Conservation (phyloP, 23 tunicate species). For the Diplosoma virens region DNA sequence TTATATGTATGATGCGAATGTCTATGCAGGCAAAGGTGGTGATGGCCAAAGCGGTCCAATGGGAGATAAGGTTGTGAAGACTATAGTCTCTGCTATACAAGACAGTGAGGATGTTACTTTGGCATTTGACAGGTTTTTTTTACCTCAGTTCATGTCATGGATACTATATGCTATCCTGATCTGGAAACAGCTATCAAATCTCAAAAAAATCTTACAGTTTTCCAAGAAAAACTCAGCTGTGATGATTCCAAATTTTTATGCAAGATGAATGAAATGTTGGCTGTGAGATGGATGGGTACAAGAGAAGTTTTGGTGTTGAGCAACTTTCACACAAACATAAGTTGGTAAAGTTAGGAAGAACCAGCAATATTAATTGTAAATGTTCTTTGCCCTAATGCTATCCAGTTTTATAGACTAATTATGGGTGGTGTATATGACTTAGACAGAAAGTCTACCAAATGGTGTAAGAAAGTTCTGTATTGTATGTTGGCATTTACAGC, state of each 20-base stretch:
- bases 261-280: neutral
- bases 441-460: too few species aligned
- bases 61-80: too few species aligned
- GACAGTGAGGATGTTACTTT: neutral
- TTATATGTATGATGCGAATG: neutral
- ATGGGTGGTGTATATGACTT: constrained; percentile 2
- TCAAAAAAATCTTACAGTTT: constrained; percentile 11
- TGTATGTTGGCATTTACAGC: too few species aligned
- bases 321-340: neutral
- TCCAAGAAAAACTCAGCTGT: too few species aligned
- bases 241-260: neutral
- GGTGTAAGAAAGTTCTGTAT: too few species aligned
- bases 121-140: constrained; percentile 5
- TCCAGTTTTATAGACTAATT: neutral
- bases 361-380: neutral
- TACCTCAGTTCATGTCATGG: constrained; percentile 5
- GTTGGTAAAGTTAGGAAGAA: neutral
- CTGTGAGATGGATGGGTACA: neutral
- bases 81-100: neutral
- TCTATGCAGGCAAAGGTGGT: neutral
- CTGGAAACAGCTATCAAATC: neutral
- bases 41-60: too few species aligned
- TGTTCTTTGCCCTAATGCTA: neutral
- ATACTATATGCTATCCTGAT: neutral
- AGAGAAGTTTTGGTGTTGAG: constrained; percentile 2